Percentiles rank a stretch among this genome's conserved stretches.
Conservation (phyloP, 2,797 vertebrate species). For the Tenualosa ilisha region DNA sequence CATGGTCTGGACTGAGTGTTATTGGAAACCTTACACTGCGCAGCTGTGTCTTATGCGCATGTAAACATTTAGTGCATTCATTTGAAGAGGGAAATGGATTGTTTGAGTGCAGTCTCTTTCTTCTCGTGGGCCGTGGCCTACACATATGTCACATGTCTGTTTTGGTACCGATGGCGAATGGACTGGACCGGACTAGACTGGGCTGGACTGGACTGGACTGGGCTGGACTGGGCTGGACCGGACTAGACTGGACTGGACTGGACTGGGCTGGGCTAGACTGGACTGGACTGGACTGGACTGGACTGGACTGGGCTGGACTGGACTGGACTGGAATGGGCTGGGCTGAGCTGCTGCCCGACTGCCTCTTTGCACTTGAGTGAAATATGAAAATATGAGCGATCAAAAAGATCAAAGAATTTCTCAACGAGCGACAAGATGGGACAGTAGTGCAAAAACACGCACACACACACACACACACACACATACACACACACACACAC, state of each 20-base stretch:
- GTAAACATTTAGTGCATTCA: background rate
- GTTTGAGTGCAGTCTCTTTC: background rate
- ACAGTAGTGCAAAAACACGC: background rate
- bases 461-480: background rate
- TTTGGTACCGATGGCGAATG: background rate
- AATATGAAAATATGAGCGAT: background rate
- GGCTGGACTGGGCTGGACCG: background rate
- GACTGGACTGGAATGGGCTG: too few relatives aligned
- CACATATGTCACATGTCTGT: background rate
- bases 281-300: background rate
- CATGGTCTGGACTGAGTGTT: background rate
- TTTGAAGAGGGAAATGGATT: background rate
- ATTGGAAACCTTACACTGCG: background rate
- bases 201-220: too few relatives aligned
- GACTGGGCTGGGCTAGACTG: too few relatives aligned
- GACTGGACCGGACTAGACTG: too few relatives aligned
- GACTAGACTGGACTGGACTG: too few relatives aligned
- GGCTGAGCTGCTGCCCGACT: background rate
- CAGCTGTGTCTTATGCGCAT: background rate
- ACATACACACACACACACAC: background rate
- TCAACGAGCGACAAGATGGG: background rate
- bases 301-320: too few relatives aligned
- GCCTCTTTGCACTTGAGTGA: background rate
- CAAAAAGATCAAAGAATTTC: background rate
- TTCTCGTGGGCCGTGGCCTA: background rate